Conservation (phyloP, 2,888 invertebrate genomes). For the Agrochola litura region DNA sequence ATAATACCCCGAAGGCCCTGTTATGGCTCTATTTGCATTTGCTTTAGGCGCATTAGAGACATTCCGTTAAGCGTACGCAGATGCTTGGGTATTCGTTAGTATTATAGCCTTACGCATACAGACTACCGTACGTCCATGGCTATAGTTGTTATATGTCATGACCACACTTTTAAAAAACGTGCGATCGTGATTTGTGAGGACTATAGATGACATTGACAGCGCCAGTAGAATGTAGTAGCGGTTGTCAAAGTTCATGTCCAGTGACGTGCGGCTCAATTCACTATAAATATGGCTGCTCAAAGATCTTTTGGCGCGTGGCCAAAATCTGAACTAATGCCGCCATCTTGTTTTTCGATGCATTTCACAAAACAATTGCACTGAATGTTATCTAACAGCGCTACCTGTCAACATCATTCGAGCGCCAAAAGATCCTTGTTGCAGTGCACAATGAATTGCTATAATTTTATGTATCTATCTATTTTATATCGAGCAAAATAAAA, state of each 20-base stretch:
- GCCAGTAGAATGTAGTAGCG: not conserved
- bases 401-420: not conserved
- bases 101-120: not conserved
- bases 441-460: not conserved
- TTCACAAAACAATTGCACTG: not conserved
- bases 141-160: not conserved
- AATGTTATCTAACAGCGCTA: not conserved
- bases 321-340: not conserved
- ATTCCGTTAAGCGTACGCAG: slow-evolving; percentile 15
- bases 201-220: not conserved
- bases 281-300: too few species aligned
- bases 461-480: not conserved
- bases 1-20: slow-evolving; percentile 10
- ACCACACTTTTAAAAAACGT: too few species aligned
- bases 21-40: slow-evolving; percentile 9
- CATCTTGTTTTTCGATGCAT: not conserved
- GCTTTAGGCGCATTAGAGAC: not conserved
- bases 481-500: slow-evolving; percentile 24
- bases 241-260: not conserved
- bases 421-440: too few species aligned
- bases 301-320: too few species aligned
- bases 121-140: not conserved
- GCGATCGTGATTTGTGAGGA: not conserved
- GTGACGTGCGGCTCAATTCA: not conserved
- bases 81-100: not conserved